phyloP scores from a whole-genome alignment of 2,797 vertebrate species.

The Galaxias olidus region DNA sequence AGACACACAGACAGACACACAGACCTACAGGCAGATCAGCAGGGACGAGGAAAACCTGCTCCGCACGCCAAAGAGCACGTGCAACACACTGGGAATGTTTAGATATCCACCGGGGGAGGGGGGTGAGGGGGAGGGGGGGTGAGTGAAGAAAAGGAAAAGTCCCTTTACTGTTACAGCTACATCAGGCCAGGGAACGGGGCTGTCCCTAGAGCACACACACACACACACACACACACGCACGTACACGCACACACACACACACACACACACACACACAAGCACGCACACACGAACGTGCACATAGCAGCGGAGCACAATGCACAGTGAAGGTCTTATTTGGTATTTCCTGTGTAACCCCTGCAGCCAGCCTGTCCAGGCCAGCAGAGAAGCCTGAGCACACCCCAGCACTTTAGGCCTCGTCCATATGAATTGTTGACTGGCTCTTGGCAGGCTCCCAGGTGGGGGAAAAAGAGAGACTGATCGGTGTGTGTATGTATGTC shows the following conservation, averaged over 20 bases:
- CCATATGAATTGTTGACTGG: constrained; percentile 83
- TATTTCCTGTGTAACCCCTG: constrained; percentile 82
- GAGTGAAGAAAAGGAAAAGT: constrained; percentile 75
- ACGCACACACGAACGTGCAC: constrained; percentile 26
- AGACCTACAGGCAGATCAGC: constrained; percentile 66
- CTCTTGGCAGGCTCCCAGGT: constrained; percentile 78
- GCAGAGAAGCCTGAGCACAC: background rate
- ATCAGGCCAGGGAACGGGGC: constrained; percentile 49
- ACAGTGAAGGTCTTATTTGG: constrained; percentile 83
- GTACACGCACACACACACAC: constrained; percentile 1
- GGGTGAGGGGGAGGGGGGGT: too few species aligned
- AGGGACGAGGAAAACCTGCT: constrained; percentile 33
- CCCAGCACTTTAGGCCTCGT: constrained; percentile 24
- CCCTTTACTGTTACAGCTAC: constrained; percentile 63
- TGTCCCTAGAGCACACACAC: constrained; percentile 40
- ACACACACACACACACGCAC: constrained; percentile 1
- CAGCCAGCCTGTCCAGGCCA: constrained; percentile 77
- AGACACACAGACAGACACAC: constrained; percentile 19
- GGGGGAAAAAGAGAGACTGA: constrained; percentile 74
- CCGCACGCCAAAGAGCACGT: constrained; percentile 86
- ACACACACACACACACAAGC: constrained; percentile 10
- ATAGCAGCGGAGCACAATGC: constrained; percentile 73
- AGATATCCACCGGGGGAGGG: constrained; percentile 79
- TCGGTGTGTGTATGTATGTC: constrained; percentile 14
- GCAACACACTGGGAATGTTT: constrained; percentile 88